Evolutionary conservation across 2,888 invertebrate genomes (phyloP).

Genomic region (Xestia c-nigrum): DNA sequence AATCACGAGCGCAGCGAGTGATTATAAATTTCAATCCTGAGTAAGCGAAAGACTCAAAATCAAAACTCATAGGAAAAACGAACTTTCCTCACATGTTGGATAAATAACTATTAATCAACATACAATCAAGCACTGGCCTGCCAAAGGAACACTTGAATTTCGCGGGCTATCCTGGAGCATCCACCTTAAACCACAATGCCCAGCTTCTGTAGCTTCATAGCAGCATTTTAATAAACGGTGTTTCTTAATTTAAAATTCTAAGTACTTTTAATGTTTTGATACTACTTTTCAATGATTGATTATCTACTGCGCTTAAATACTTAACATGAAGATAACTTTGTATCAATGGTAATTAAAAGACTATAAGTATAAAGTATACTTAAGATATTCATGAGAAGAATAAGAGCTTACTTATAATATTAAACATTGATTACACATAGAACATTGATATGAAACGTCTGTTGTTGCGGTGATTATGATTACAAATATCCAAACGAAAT

Average conservation of each 20-base stretch:
- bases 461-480: neutral
- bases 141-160: too few relatives aligned
- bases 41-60: too few relatives aligned
- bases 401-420: neutral
- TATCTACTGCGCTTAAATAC: neutral
- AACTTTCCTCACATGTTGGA: too few relatives aligned
- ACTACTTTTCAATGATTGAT: neutral
- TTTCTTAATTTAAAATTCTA: neutral
- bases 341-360: neutral
- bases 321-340: neutral
- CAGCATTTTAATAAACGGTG: neutral
- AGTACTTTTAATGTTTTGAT: neutral
- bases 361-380: neutral
- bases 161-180: too few relatives aligned
- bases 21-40: too few relatives aligned
- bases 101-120: too few relatives aligned
- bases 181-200: neutral
- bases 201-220: neutral
- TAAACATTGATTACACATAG: neutral
- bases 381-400: neutral
- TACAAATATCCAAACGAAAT: constrained; percentile 19
- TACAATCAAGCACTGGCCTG: too few relatives aligned
- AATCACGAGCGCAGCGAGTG: too few relatives aligned
- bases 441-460: neutral
- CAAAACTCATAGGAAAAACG: too few relatives aligned